These are phyloP conservation scores for Dromas ardeola DNA, from an alignment of 2,113 vertebrate species.

Conservation along the genomic window DNA sequence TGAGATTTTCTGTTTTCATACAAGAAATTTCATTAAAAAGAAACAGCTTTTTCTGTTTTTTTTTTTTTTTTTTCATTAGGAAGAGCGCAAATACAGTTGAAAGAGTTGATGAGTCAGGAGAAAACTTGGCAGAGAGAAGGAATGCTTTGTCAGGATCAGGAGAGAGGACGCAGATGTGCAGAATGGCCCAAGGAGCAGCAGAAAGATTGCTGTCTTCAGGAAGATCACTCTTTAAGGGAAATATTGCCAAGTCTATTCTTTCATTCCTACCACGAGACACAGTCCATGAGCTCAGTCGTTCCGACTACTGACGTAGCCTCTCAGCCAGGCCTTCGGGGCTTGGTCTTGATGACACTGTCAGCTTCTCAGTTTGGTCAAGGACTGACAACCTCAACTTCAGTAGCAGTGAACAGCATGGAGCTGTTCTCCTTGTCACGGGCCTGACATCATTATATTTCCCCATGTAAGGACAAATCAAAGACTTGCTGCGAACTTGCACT, in stretches of 20 bases:
- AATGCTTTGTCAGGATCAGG: neutral
- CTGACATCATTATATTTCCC: neutral
- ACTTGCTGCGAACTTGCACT: neutral
- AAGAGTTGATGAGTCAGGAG: constrained; percentile 14
- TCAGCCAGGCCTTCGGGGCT: neutral
- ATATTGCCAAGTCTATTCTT: neutral
- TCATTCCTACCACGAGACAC: rapidly evolving
- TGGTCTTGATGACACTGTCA: neutral
- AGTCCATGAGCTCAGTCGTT: neutral
- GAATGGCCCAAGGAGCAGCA: neutral
- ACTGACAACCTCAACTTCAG: neutral
- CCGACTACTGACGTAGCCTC: neutral
- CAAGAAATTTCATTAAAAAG: constrained; percentile 34
- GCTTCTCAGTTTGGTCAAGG: neutral
- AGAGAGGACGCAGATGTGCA: neutral
- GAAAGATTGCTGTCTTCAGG: neutral
- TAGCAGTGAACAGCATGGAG: neutral
- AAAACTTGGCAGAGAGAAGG: neutral
- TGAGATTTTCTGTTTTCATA: constrained; percentile 29
- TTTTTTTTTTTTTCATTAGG: neutral
- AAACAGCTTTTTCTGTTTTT: neutral
- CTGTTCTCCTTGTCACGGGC: neutral
- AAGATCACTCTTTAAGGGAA: neutral
- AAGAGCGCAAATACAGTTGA: neutral
- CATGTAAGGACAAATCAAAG: neutral